Evolutionary conservation across 2,113 vertebrate genomes (phyloP), one percentile per base, ranked within the genome.

Genomic region (Pampusana beccarii): DNA sequence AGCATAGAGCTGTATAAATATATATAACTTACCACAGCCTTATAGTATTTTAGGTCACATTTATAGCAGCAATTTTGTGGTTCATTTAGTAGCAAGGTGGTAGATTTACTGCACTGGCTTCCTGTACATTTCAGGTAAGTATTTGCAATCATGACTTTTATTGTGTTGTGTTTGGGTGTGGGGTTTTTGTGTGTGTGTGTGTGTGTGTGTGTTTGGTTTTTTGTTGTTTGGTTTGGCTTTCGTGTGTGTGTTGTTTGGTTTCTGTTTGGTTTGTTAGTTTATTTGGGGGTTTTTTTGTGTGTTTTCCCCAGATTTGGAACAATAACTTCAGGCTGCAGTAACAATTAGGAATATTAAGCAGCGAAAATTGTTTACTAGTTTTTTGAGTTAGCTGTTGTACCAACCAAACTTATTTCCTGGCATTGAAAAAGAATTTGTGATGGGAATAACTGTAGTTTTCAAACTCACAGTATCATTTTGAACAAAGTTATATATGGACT

Each of bases 261-360:
- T 18, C 44, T 46, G 44, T 46, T 46, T 46, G 44, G 9, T 46
- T 46, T 46, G 44, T 46, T 46, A 46, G 44, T 46, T 19, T 19
- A 19, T 46, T 46, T 46, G 44, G 18, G 44, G 44, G 8, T 13
- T 16, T 26, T 28, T 31, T 11, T 2, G 8, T 42, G 23, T 56
- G 4, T 8, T 4, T 2, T 8, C 2, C 5, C 3, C 6, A 2
- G 0, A 24, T 34, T 65, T 69, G 8, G 17, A 61, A n/a, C 14
- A 28, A 8, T 33, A 40, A 34, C 10, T n/a, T 38, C 5, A 7
- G 26, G 4, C 16, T 80, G 11, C 23, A 65, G 6, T n/a, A 50
- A 8, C 9, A 65, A 40, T 54, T 66, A 84, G 13, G 9, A 91
- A 62, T 53, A 74, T 26, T 38, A 67, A 65, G 9, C n/a, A 72